Conservation (phyloP, 2,797 vertebrate genomes). For the Hapalemur alaotrensis region DNA sequence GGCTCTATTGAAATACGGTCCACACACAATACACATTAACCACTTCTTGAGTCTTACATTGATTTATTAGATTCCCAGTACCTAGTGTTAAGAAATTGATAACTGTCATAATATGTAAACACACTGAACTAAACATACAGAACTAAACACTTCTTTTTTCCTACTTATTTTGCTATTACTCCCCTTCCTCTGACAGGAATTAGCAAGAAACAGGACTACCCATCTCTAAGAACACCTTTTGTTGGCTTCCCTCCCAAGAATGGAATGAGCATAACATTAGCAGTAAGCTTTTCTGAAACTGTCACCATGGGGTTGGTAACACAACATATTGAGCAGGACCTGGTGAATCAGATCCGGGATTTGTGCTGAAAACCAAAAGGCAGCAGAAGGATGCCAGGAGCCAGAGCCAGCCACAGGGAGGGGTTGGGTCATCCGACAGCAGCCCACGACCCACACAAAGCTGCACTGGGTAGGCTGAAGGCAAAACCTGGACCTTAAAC, state of each 20-base stretch:
- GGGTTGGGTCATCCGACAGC: background rate
- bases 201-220: background rate
- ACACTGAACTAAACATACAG: rapidly evolving
- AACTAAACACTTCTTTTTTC: background rate
- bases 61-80: background rate
- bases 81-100: background rate
- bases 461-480: rapidly evolving
- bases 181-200: background rate
- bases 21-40: background rate
- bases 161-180: background rate
- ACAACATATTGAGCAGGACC: rapidly evolving
- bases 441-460: too few species aligned
- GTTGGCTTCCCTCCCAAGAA: background rate
- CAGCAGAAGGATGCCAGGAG: background rate
- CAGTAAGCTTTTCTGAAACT: background rate
- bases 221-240: background rate
- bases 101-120: background rate
- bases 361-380: background rate
- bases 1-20: background rate
- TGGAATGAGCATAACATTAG: background rate
- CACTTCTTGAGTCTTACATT: background rate
- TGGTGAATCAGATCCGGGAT: background rate
- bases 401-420: too few species aligned
- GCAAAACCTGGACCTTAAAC: too few species aligned
- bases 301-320: rapidly evolving